Conservation (phyloP, 1,140 invertebrate genomes). For the Drosophila prosaltans region DNA sequence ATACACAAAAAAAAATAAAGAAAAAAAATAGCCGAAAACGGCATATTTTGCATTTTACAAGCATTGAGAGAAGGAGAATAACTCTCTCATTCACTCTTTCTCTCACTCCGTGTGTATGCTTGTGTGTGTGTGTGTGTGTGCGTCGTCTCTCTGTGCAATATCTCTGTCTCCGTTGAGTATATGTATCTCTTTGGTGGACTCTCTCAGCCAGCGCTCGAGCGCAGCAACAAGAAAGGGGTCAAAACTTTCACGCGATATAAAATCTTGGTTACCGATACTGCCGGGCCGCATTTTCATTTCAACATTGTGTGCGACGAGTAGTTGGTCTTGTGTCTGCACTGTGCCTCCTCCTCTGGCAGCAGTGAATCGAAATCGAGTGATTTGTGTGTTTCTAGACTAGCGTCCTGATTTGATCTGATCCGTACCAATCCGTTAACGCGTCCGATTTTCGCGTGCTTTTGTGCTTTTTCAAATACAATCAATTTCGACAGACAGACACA, state of each 20-base stretch:
- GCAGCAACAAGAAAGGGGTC: slow-evolving; percentile 77
- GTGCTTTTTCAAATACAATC: slow-evolving; percentile 22
- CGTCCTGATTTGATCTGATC: slow-evolving; percentile 41
- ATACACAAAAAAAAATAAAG: background rate
- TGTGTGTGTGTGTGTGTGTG: background rate
- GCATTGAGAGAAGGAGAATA: slow-evolving; percentile 2
- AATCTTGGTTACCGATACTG: slow-evolving; percentile 79
- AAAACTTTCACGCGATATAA: slow-evolving; percentile 83
- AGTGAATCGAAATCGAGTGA: slow-evolving; percentile 23
- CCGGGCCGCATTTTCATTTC: slow-evolving; percentile 81
- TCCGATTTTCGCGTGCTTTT: slow-evolving; percentile 26
- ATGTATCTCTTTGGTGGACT: background rate
- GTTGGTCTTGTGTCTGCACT: slow-evolving; percentile 51
- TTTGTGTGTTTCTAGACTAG: slow-evolving; percentile 18
- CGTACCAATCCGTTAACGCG: slow-evolving; percentile 21
- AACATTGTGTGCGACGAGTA: slow-evolving; percentile 74
- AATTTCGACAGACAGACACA: slow-evolving; percentile 14
- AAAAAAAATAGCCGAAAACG: slow-evolving; percentile 66
- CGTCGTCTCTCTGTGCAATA: background rate
- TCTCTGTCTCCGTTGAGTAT: background rate
- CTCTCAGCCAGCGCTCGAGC: slow-evolving; percentile 50
- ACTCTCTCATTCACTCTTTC: slow-evolving; percentile 31
- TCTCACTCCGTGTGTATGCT: slow-evolving; percentile 23
- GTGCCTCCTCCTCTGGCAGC: slow-evolving; percentile 34
- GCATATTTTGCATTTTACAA: slow-evolving; percentile 69